phyloP scores from a whole-genome alignment of 2,888 invertebrate species.

The Argyresthia albistria region DNA sequence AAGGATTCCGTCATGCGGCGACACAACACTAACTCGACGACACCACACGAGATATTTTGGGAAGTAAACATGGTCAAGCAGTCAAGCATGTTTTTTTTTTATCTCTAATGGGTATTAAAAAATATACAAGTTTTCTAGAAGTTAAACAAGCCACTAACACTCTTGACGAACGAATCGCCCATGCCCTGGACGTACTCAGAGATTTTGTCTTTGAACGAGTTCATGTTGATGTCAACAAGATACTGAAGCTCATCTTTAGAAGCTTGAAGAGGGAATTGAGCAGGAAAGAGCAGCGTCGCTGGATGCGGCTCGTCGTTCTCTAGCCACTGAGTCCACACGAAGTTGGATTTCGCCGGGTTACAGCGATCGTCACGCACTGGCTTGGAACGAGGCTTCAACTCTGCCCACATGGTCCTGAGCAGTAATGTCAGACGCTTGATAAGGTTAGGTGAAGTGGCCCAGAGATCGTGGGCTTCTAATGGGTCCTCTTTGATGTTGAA shows the following conservation, averaged over 20 bases:
- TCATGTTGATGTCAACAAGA: constrained; percentile 26
- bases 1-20: too few species aligned
- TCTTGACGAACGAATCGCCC: constrained; percentile 23
- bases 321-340: constrained; percentile 31
- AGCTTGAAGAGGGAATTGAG: constrained; percentile 28
- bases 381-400: constrained; percentile 22
- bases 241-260: constrained; percentile 26
- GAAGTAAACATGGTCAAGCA: constrained; percentile 16
- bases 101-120: neutral
- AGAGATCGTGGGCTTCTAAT: constrained; percentile 28
- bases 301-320: constrained; percentile 21
- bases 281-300: constrained; percentile 13
- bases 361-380: constrained; percentile 22
- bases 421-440: constrained; percentile 24
- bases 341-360: constrained; percentile 25
- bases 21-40: constrained; percentile 15
- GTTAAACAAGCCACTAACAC: constrained; percentile 22
- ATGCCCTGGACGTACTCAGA: constrained; percentile 20
- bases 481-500: constrained; percentile 33
- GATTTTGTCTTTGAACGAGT: constrained; percentile 23
- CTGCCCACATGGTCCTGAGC: constrained; percentile 26
- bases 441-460: constrained; percentile 24
- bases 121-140: constrained; percentile 11
- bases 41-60: constrained; percentile 42
- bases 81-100: neutral